phyloP scores from a whole-genome alignment of 2,888 invertebrate species.

The Poecilobothrus nobilitatus region DNA sequence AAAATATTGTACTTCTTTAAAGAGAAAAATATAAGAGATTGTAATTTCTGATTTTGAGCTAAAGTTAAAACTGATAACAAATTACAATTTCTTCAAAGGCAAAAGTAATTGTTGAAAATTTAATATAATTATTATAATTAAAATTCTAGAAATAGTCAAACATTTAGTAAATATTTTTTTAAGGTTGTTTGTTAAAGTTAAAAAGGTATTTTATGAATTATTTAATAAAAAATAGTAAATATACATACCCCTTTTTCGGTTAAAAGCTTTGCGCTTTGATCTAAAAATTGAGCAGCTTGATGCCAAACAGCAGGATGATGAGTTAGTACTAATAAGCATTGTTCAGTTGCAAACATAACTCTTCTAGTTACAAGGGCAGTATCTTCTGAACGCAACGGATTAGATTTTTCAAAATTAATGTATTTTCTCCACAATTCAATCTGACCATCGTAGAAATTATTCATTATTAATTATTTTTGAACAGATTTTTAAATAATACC shows the following conservation, averaged over 20 bases:
- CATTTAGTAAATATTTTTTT: no score
- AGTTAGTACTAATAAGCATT: slow-evolving; percentile 89
- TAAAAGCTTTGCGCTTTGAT: slow-evolving; percentile 86
- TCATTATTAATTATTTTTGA: background rate
- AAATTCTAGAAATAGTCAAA: no score
- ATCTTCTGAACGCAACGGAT: slow-evolving; percentile 94
- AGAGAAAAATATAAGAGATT: no score
- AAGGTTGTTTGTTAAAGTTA: no score
- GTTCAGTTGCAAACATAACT: slow-evolving; percentile 98
- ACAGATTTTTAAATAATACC: slow-evolving; percentile 47
- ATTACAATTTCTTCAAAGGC: no score
- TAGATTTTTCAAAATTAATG: slow-evolving; percentile 93
- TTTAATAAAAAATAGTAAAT: no score
- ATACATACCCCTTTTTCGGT: slow-evolving; percentile 84
- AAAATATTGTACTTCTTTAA: no score
- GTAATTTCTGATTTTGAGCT: no score
- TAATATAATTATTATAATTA: no score
- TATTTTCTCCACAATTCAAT: slow-evolving; percentile 99
- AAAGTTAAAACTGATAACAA: no score
- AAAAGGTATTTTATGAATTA: no score
- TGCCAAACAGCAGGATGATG: slow-evolving; percentile 99
- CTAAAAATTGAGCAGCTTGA: slow-evolving; percentile 94
- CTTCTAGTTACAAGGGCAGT: slow-evolving; percentile 84
- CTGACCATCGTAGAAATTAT: slow-evolving; percentile 34
- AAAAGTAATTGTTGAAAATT: no score